Conservation (phyloP, 2,888 invertebrate species). For the Acleris cristana region DNA sequence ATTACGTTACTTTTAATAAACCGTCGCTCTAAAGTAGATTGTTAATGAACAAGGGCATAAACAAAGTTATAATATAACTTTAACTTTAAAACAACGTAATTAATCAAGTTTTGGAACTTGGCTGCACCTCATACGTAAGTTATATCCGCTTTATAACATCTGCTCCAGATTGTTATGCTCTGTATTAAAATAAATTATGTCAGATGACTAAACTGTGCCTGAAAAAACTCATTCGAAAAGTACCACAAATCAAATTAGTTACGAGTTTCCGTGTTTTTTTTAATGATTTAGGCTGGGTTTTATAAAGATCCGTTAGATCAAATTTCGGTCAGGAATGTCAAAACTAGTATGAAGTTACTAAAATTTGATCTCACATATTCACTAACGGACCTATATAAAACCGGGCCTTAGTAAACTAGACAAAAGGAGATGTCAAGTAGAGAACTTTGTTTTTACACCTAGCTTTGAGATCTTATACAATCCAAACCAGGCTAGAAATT, state of each 20-base stretch:
- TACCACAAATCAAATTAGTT: background rate
- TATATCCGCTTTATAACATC: conserved; percentile 9
- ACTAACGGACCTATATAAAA: too few relatives aligned
- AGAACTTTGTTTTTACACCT: too few relatives aligned
- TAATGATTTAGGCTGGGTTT: too few relatives aligned
- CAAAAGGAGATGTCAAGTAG: too few relatives aligned
- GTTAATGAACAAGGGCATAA: background rate
- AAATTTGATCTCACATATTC: too few relatives aligned
- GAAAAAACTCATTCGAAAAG: background rate
- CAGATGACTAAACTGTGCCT: background rate
- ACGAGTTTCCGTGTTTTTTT: background rate
- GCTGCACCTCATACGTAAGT: conserved; percentile 14
- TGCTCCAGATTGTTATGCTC: background rate
- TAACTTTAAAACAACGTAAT: conserved; percentile 17
- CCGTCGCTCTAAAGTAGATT: too few relatives aligned
- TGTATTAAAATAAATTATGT: background rate
- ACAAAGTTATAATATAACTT: background rate
- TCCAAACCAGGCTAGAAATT: too few relatives aligned
- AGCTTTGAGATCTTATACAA: too few relatives aligned
- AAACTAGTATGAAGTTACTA: too few relatives aligned
- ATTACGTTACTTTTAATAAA: conserved; percentile 1
- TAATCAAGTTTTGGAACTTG: conserved; percentile 21
- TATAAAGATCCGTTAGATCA: too few relatives aligned
- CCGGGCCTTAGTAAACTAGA: too few relatives aligned
- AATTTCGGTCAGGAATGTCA: too few relatives aligned